Percentiles rank a stretch among this genome's conserved stretches.
phyloP scores from a whole-genome alignment of 2,113 vertebrate species.

The Gambusia holbrooki region DNA sequence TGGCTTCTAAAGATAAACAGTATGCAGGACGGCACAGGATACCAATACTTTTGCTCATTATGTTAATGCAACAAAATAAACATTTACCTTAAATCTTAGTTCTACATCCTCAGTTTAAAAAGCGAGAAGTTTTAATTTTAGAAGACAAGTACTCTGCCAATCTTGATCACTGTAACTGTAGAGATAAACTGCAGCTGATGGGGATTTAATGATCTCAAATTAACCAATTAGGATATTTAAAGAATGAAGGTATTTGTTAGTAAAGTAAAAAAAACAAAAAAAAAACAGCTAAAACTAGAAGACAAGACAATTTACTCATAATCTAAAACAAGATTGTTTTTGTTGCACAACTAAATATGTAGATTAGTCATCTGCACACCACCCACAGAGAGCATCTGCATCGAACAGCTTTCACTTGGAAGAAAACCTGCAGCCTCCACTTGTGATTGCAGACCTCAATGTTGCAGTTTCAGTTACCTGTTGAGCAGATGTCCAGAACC shows the following conservation, averaged over 20 bases:
- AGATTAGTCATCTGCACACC: conserved; percentile 36
- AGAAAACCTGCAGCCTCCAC: conserved; percentile 26
- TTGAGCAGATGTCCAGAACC: conserved; percentile 38
- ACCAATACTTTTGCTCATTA: not conserved
- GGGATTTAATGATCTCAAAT: not conserved
- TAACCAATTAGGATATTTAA: not conserved
- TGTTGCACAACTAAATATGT: conserved; percentile 41
- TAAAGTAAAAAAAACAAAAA: not conserved
- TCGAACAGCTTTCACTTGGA: conserved; percentile 42
- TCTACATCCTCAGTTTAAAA: not conserved
- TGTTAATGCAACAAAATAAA: not conserved
- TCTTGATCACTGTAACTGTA: not conserved
- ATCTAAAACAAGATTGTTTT: conserved; percentile 22
- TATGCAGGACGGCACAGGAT: too few relatives aligned
- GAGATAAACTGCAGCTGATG: not conserved
- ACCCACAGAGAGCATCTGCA: conserved; percentile 38
- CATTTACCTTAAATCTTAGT: not conserved
- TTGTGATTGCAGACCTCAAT: conserved; percentile 40
- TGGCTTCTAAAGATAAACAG: too few relatives aligned
- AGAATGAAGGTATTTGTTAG: not conserved
- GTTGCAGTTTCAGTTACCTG: conserved; percentile 35
- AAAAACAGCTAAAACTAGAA: not conserved
- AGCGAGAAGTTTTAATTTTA: not conserved
- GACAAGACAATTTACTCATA: conserved; percentile 6
- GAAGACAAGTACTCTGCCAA: not conserved